These are phyloP conservation scores for Pandemis heparana DNA, from an alignment of 2,888 invertebrate species.

Conservation along the genomic window DNA sequence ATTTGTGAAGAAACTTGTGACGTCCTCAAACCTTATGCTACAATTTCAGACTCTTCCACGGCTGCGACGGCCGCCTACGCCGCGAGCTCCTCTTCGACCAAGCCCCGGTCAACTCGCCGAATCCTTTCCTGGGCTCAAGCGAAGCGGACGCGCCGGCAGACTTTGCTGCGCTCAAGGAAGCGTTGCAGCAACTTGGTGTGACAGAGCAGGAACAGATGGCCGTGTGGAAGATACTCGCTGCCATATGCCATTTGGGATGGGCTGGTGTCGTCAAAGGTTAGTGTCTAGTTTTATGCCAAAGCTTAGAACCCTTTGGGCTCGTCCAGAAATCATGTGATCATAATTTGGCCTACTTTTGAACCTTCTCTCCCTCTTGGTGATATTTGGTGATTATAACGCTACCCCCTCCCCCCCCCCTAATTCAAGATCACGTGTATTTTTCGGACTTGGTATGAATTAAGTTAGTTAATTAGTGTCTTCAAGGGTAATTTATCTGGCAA, in stretches of 20 bases:
- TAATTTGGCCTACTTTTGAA: too few species aligned
- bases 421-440: too few species aligned
- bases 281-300: not conserved
- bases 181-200: constrained; percentile 91
- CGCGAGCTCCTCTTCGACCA: constrained; percentile 94
- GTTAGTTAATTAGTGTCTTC: too few species aligned
- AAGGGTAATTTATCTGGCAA: too few species aligned
- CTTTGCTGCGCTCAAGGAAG: constrained; percentile 92
- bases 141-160: constrained; percentile 94
- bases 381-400: too few species aligned
- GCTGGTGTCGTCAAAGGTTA: constrained; percentile 92
- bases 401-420: too few species aligned
- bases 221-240: constrained; percentile 95
- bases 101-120: constrained; percentile 77
- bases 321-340: too few species aligned
- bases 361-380: too few species aligned
- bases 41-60: constrained; percentile 89
- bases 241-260: constrained; percentile 97
- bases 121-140: constrained; percentile 91
- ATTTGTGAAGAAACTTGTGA: too few species aligned
- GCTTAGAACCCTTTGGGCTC: too few species aligned
- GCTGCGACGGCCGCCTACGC: constrained; percentile 92
- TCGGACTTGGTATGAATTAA: too few species aligned
- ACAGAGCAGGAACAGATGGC: constrained; percentile 92
- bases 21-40: too few species aligned